Conservation (phyloP, 2,113 vertebrate genomes). For the Ptilonorhynchus violaceus region DNA sequence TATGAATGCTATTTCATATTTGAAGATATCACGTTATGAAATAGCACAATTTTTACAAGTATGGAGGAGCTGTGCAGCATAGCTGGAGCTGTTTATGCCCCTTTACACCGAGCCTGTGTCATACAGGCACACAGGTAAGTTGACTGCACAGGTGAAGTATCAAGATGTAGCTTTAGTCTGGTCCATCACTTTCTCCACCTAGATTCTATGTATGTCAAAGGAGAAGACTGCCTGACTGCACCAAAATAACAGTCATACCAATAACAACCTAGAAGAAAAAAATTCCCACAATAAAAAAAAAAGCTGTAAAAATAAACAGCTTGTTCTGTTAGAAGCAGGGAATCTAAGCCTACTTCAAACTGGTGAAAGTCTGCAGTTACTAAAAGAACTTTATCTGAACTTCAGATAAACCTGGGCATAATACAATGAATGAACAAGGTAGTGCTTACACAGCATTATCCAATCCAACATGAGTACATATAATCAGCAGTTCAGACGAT, state of each 20-base stretch:
- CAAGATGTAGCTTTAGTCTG: neutral
- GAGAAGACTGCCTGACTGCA: neutral
- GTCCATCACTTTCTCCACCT: neutral
- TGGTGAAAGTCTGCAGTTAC: neutral
- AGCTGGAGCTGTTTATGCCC: neutral
- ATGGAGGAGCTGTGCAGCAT: neutral
- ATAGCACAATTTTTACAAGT: neutral
- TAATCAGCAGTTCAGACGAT: neutral
- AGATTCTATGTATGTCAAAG: neutral
- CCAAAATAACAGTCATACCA: neutral
- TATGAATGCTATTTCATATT: neutral
- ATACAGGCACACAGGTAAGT: neutral
- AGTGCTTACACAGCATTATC: neutral
- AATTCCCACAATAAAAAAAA: neutral
- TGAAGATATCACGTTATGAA: neutral
- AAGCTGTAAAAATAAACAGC: neutral
- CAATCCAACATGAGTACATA: neutral
- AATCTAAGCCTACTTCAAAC: neutral
- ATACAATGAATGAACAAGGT: neutral
- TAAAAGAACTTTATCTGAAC: neutral
- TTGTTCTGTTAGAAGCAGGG: neutral
- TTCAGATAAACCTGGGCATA: neutral
- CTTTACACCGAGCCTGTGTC: neutral
- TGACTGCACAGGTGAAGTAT: neutral
- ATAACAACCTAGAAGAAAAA: neutral